Conservation (phyloP, 2,797 vertebrate genomes). For the Pseudotriccus pelzelni region DNA sequence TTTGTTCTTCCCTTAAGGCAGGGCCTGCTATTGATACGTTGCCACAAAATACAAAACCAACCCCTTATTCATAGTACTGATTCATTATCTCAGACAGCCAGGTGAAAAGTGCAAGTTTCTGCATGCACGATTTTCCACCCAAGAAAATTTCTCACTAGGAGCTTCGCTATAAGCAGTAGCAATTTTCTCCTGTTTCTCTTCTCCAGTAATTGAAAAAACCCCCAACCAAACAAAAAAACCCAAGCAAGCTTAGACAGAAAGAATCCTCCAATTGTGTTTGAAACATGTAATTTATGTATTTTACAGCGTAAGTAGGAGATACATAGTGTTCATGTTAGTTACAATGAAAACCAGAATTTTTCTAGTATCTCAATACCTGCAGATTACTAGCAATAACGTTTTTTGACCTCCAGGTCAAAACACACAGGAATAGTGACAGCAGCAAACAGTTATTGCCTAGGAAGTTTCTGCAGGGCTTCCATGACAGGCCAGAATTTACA, state of each 20-base stretch:
- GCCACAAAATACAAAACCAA: background rate
- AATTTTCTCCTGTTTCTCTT: background rate
- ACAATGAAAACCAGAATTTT: background rate
- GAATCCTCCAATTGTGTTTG: background rate
- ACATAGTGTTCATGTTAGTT: rapidly evolving
- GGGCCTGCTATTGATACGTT: background rate
- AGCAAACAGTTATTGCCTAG: background rate
- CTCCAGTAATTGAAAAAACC: background rate
- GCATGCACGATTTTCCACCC: background rate
- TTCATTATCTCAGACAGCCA: background rate
- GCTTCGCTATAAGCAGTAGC: background rate
- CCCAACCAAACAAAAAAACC: background rate
- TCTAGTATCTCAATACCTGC: background rate
- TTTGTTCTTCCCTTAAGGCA: background rate
- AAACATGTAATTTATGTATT: background rate
- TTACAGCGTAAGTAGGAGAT: background rate
- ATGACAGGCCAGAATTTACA: background rate
- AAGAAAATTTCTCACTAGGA: background rate
- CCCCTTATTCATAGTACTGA: background rate
- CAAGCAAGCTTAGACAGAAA: background rate
- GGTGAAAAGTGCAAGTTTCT: background rate
- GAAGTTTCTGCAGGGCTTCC: background rate
- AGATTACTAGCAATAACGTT: background rate
- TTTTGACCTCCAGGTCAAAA: background rate
- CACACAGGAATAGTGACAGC: background rate